Percentiles rank a stretch among this genome's conserved stretches.
Conservation (phyloP, 2,113 vertebrate species). For the Pedionomus torquatus region DNA sequence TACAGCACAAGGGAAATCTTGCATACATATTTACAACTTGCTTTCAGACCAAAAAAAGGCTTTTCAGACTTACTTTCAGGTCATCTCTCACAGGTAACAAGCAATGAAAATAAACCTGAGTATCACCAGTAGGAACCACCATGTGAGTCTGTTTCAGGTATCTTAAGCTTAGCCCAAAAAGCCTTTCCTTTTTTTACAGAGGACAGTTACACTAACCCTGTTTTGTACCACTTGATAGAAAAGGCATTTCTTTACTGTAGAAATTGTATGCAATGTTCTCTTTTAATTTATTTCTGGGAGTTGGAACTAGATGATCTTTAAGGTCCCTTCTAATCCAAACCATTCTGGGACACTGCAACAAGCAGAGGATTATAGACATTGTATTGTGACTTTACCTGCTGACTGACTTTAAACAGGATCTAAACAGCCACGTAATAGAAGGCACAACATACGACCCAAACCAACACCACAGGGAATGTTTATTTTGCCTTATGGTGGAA, state of each 20-base stretch:
- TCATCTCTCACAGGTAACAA: not conserved
- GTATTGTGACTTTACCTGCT: not conserved
- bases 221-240: conserved; percentile 18
- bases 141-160: not conserved
- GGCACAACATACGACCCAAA: not conserved
- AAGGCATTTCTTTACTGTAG: not conserved
- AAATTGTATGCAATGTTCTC: not conserved
- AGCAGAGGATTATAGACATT: not conserved
- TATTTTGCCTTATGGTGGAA: not conserved
- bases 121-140: not conserved
- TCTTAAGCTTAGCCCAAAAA: not conserved
- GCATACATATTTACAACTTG: not conserved
- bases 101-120: not conserved
- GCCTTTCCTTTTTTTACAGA: not conserved
- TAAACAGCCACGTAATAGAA: not conserved
- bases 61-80: too few species aligned
- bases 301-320: not conserved
- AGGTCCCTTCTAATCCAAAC: not conserved
- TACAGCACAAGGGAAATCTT: not conserved
- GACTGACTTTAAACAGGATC: not conserved
- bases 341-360: not conserved
- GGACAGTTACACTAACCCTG: conserved; percentile 42
- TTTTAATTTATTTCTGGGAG: not conserved
- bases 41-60: not conserved
- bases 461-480: not conserved